Percentiles rank a stretch among this genome's conserved stretches.
These are phyloP conservation scores for Drosophila kohkoa DNA, from an alignment of 1,140 invertebrate genomes.

Conservation along the genomic window DNA sequence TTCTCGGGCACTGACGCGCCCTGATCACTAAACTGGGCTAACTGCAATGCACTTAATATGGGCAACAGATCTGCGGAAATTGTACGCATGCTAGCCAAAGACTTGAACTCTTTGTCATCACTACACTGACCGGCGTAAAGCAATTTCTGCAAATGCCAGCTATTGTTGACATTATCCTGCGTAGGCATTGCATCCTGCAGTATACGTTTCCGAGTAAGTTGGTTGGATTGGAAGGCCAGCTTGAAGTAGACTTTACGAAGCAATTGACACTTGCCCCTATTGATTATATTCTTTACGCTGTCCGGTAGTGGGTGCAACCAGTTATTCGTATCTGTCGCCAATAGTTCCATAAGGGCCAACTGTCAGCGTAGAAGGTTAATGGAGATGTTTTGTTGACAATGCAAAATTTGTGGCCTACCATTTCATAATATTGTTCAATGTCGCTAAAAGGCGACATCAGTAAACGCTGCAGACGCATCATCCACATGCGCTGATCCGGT, in stretches of 20 bases:
- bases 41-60: conserved; percentile 19
- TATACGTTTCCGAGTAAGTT: conserved; percentile 27
- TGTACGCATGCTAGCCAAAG: conserved; percentile 23
- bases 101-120: conserved; percentile 34
- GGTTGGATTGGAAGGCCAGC: conserved; percentile 6
- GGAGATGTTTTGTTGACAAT: neutral
- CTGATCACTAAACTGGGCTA: neutral
- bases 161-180: neutral
- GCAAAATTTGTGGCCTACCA: conserved; percentile 33
- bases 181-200: conserved; percentile 23
- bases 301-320: conserved; percentile 33
- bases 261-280: neutral
- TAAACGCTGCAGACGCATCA: conserved; percentile 34
- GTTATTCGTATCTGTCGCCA: conserved; percentile 9
- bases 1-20: neutral
- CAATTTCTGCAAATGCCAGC: conserved; percentile 60
- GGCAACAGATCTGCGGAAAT: neutral
- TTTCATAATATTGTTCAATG: conserved; percentile 57
- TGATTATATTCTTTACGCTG: conserved; percentile 26
- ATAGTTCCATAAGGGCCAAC: conserved; percentile 46
- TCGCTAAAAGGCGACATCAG: conserved; percentile 8
- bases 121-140: conserved; percentile 27
- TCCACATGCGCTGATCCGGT: conserved; percentile 32
- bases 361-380: neutral
- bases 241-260: conserved; percentile 49